Conservation (phyloP, 1,140 invertebrate species). For the Probaryconus sp. region DNA sequence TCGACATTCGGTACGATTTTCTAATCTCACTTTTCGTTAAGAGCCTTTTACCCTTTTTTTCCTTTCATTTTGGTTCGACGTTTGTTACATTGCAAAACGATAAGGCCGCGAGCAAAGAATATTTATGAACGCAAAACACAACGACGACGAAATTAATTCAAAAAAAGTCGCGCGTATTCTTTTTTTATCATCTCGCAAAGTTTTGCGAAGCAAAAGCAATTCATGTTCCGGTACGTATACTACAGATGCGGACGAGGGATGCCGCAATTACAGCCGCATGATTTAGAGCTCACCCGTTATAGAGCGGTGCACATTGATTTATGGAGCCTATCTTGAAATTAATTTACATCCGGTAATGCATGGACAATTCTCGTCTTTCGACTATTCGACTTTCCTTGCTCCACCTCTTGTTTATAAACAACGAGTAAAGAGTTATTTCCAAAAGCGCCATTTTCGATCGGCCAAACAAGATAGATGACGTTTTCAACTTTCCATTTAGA, state of each 20-base stretch:
- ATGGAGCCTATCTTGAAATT: conserved; percentile 66
- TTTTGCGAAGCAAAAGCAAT: conserved; percentile 44
- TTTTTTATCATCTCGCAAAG: conserved; percentile 39
- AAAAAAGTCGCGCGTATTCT: conserved; percentile 7
- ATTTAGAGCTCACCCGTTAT: conserved; percentile 72
- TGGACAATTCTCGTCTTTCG: conserved; percentile 65
- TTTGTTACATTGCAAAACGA: conserved; percentile 35
- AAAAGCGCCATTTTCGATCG: too few species aligned
- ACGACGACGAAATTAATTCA: conserved; percentile 37
- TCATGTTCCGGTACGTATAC: conserved; percentile 64
- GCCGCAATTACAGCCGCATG: conserved; percentile 67
- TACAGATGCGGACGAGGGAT: conserved; percentile 62
- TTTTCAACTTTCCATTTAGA: conserved; percentile 5
- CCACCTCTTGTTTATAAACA: conserved; percentile 34
- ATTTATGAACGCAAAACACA: conserved; percentile 32
- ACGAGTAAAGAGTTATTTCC: too few species aligned
- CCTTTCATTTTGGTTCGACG: conserved; percentile 2
- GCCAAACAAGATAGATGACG: too few species aligned
- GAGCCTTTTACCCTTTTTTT: neutral
- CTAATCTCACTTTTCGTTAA: neutral
- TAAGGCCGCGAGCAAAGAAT: conserved; percentile 39
- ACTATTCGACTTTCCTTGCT: conserved; percentile 43
- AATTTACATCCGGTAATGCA: conserved; percentile 71
- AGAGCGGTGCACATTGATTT: conserved; percentile 68
- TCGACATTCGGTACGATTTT: conserved; percentile 10